phyloP scores from a whole-genome alignment of 2,797 vertebrate genomes.

The Orientallactaga sibirica region DNA sequence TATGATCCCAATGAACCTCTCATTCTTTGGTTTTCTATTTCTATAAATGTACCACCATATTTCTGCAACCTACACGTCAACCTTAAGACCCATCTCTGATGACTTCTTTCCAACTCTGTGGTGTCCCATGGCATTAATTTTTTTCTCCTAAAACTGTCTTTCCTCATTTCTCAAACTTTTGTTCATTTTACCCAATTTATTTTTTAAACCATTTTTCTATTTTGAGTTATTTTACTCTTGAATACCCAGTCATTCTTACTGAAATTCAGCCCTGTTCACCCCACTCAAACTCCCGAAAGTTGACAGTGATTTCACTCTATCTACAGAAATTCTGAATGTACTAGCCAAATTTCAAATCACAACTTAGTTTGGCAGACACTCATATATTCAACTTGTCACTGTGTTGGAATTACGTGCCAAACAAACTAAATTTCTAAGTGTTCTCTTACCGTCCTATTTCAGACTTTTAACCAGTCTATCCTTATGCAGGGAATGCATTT shows the following conservation, averaged over 20 bases:
- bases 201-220: neutral
- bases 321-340: neutral
- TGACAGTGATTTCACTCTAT: neutral
- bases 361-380: neutral
- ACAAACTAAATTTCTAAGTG: neutral
- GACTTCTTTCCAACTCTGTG: neutral
- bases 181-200: neutral
- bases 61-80: neutral
- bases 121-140: neutral
- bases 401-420: neutral
- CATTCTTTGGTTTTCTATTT: neutral
- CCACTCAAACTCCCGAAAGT: neutral
- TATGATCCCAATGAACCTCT: neutral
- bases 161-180: neutral
- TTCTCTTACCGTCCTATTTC: neutral
- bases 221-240: conserved; percentile 21
- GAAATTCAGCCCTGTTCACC: neutral
- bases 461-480: neutral
- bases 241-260: neutral
- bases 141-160: neutral
- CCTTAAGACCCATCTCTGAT: neutral
- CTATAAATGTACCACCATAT: neutral
- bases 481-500: neutral
- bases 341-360: neutral
- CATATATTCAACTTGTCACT: neutral